Evolutionary conservation across 1,140 invertebrate species (phyloP).

Genomic region (Limonius californicus): DNA sequence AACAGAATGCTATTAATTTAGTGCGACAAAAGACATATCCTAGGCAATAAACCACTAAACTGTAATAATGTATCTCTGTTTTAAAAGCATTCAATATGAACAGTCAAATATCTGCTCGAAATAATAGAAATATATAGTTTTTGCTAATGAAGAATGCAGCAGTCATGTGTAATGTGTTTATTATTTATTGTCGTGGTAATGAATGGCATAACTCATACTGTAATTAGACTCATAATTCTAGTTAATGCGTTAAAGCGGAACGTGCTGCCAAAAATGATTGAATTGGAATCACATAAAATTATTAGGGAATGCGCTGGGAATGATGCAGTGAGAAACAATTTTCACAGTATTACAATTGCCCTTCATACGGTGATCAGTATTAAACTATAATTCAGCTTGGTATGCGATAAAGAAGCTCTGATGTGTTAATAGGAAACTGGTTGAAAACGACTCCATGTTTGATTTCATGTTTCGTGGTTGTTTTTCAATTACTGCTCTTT

Average conservation of each 20-base stretch:
- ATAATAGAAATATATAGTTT: conserved; percentile 47
- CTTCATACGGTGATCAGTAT: too few relatives aligned
- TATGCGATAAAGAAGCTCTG: too few relatives aligned
- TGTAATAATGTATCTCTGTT: too few relatives aligned
- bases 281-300: conserved; percentile 36
- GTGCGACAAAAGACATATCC: too few relatives aligned
- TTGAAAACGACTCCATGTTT: too few relatives aligned
- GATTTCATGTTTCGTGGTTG: too few relatives aligned
- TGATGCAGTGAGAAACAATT: not conserved
- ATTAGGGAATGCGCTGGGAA: not conserved
- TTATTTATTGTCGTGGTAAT: conserved; percentile 44
- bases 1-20: too few relatives aligned
- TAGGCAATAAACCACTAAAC: too few relatives aligned
- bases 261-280: conserved; percentile 44
- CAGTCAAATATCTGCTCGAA: conserved; percentile 35
- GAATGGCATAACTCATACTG: conserved; percentile 46
- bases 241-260: conserved; percentile 46
- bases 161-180: conserved; percentile 43
- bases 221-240: conserved; percentile 47
- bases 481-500: too few relatives aligned
- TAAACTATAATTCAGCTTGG: too few relatives aligned
- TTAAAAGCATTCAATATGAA: conserved; percentile 38
- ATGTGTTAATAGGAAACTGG: too few relatives aligned
- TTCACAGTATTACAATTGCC: not conserved
- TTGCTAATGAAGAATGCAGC: conserved; percentile 46